Conservation (phyloP, 2,113 vertebrate genomes). For the Parus major region DNA sequence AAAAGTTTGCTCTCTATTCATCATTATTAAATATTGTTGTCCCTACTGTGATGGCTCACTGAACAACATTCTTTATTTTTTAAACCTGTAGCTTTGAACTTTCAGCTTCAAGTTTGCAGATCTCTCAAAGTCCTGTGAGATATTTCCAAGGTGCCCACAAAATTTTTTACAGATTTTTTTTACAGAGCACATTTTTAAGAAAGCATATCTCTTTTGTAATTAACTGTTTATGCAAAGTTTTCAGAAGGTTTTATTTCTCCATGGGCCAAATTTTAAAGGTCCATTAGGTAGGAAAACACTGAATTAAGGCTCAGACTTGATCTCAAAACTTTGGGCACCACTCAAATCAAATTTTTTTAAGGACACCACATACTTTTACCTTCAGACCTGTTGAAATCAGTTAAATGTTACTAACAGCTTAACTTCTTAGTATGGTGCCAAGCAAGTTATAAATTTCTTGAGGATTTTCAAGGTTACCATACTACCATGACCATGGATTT, state of each 20-base stretch:
- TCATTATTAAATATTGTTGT: background rate
- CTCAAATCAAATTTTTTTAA: background rate
- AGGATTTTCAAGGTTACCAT: background rate
- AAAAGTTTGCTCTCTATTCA: background rate
- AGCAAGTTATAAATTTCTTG: background rate
- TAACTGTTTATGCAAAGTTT: background rate
- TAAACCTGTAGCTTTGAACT: background rate
- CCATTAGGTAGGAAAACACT: background rate
- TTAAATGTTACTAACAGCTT: background rate
- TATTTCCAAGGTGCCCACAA: background rate
- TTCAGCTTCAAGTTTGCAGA: background rate
- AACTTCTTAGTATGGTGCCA: background rate
- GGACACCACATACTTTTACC: background rate
- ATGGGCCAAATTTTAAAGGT: background rate
- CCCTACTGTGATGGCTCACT: background rate
- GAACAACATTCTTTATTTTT: background rate
- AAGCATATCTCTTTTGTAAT: background rate
- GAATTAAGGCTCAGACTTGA: background rate
- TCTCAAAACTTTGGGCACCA: background rate
- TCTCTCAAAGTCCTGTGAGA: background rate
- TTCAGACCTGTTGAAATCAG: background rate
- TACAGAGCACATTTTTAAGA: background rate
- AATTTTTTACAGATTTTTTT: conserved; percentile 1
- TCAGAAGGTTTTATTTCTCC: background rate
- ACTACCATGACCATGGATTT: background rate